These are phyloP conservation scores for Phocoena phocoena DNA, from an alignment of 2,113 vertebrate genomes.

Conservation along the genomic window DNA sequence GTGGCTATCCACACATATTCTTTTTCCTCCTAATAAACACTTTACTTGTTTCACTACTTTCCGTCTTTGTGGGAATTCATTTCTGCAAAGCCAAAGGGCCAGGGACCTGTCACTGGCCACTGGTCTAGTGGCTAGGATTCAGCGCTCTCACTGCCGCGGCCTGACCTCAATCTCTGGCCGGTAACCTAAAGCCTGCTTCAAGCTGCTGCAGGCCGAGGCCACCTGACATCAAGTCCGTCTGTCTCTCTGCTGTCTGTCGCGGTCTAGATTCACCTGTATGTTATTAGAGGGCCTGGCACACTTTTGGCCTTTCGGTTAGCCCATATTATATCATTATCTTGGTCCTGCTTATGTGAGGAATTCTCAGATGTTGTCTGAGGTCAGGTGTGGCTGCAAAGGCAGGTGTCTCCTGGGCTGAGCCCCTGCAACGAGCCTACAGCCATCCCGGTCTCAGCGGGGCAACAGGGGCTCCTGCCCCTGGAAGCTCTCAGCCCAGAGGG, in stretches of 20 bases:
- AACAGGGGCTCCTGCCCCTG: neutral
- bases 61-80: no score
- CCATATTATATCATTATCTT: neutral
- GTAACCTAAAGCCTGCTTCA: no score
- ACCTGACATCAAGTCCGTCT: neutral
- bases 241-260: neutral
- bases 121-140: no score
- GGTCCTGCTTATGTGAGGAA: neutral
- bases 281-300: neutral
- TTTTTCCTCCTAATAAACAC: no score
- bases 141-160: no score
- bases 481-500: neutral
- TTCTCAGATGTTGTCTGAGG: neutral
- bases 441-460: neutral
- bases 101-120: no score
- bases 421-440: neutral
- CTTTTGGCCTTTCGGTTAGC: neutral
- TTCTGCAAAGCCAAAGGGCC: no score
- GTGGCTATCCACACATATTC: no score
- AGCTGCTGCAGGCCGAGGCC: no score
- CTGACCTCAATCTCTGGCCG: no score
- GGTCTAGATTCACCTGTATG: neutral
- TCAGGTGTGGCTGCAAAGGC: neutral
- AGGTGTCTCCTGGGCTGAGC: neutral
- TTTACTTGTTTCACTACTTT: no score